Evolutionary conservation across 2,797 vertebrate species (phyloP), one percentile per base, ranked within the genome.

Genomic region (Pangasius macronema): DNA sequence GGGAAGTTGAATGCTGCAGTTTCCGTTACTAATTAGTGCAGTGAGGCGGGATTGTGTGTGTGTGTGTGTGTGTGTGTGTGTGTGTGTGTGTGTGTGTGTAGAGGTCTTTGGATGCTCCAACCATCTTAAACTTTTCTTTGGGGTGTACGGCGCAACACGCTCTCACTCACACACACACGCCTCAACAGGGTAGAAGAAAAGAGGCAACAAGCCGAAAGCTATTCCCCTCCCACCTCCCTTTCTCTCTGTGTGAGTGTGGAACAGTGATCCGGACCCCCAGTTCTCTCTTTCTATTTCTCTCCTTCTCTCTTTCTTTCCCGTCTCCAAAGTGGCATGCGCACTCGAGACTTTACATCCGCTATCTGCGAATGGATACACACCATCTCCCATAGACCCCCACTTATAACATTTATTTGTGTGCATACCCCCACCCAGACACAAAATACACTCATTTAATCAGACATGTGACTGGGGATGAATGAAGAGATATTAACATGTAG

Each of bases 1-100:
- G 92, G 53, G 92, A 95, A 87, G 94, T 76, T 86, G 81, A 85
- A 61, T 94, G 94, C 93, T 93, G 95, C 93, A 93, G 95, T 96
- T 97, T 97, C 96, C 96, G 95, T 95, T 96, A 96, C 95, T 97
- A 96, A 96, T 97, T 97, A 97, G 96, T 83, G 85, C 92, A 91
- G 92, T 89, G 65, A 90, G 86, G 83, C 57, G 27, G 84, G 42
- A 79, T 65, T 46, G 49, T 85, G 81, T 85, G 83, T 75, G 82
- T 73, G 85, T 68, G 68, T 79, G 85, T 87, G 68, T 85, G 65
- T 9, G 72, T 61, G 63, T 77, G 68, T 81, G 39, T 51, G 59
- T 49, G 84, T 81, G 87, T 65, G 81, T 81, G 51, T 84, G 86
- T 72, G 63, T 83, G 85, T 82, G 85, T 68, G 82, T 82, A 42